These are phyloP conservation scores for Sternotherus odoratus DNA, from an alignment of 2,797 vertebrate species.

Conservation along the genomic window DNA sequence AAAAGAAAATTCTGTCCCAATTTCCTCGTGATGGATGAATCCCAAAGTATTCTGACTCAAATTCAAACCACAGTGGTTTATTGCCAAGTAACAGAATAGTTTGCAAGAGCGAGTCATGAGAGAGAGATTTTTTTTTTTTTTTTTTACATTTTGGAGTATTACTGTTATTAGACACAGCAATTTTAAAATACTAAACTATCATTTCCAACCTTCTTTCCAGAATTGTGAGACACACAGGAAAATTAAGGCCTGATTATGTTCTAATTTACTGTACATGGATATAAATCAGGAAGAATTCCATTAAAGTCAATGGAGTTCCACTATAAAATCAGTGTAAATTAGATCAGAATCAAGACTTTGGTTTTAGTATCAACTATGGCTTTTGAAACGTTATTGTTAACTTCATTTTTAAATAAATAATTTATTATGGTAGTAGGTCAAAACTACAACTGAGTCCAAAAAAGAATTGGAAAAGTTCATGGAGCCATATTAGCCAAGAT, in stretches of 20 bases:
- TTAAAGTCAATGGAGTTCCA: background rate
- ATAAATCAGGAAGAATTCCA: slow-evolving; percentile 11
- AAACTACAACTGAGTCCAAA: background rate
- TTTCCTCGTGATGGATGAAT: background rate
- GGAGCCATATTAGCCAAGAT: background rate
- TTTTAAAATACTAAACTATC: slow-evolving; percentile 34
- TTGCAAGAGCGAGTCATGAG: slow-evolving; percentile 3
- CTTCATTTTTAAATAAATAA: background rate
- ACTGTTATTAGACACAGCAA: slow-evolving; percentile 1
- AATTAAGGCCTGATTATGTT: slow-evolving; percentile 50
- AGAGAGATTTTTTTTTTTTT: too few relatives aligned
- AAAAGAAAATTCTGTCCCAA: background rate
- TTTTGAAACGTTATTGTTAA: background rate
- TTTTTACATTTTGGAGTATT: slow-evolving; percentile 30
- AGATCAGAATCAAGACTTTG: background rate
- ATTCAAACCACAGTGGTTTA: background rate
- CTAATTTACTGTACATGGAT: background rate
- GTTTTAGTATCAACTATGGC: background rate
- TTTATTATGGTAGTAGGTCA: background rate
- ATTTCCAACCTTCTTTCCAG: slow-evolving; percentile 17
- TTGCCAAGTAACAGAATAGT: slow-evolving; percentile 21
- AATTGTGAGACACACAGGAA: slow-evolving; percentile 28
- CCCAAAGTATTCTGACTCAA: background rate
- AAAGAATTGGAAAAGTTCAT: background rate
- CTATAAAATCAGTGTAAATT: slow-evolving; percentile 9